Evolutionary conservation across 2,888 invertebrate species (phyloP).

Genomic region (Troides aeacus): DNA sequence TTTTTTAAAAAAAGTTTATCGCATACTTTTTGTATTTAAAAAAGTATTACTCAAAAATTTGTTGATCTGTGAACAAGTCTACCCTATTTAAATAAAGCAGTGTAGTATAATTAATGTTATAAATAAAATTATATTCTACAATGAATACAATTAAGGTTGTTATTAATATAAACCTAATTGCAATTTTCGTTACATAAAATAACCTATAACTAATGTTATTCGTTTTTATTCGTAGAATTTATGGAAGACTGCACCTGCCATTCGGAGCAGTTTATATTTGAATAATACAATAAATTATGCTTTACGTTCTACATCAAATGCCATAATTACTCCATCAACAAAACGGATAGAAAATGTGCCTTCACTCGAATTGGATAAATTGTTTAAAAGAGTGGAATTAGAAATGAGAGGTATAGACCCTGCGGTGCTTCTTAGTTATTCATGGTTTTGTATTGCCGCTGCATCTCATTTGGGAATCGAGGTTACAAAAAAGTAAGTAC

Average conservation of each 20-base stretch:
- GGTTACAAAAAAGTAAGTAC: conserved; percentile 82
- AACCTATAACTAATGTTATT: conserved; percentile 18
- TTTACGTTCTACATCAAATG: conserved; percentile 47
- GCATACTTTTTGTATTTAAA: background rate
- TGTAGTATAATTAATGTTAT: background rate
- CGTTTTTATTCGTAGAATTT: conserved; percentile 45
- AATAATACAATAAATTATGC: conserved; percentile 36
- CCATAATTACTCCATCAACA: conserved; percentile 42
- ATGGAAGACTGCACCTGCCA: conserved; percentile 49
- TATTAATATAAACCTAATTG: background rate
- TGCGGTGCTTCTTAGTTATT: conserved; percentile 93
- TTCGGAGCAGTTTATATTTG: conserved; percentile 42
- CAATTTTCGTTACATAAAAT: background rate
- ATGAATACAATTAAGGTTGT: conserved; percentile 39
- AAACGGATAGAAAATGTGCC: conserved; percentile 44
- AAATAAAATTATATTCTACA: conserved; percentile 1
- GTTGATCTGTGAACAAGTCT: background rate
- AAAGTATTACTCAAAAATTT: background rate
- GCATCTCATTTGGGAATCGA: conserved; percentile 90
- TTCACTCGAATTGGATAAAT: conserved; percentile 82
- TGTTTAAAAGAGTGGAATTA: conserved; percentile 90
- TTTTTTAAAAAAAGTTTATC: too few relatives aligned
- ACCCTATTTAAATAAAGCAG: background rate
- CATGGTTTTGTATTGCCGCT: conserved; percentile 89
- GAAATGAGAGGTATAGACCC: conserved; percentile 94